Percentiles rank a stretch among this genome's conserved stretches.
Evolutionary conservation across 2,888 invertebrate genomes (phyloP).

Genomic region (Sisyra nigra): DNA sequence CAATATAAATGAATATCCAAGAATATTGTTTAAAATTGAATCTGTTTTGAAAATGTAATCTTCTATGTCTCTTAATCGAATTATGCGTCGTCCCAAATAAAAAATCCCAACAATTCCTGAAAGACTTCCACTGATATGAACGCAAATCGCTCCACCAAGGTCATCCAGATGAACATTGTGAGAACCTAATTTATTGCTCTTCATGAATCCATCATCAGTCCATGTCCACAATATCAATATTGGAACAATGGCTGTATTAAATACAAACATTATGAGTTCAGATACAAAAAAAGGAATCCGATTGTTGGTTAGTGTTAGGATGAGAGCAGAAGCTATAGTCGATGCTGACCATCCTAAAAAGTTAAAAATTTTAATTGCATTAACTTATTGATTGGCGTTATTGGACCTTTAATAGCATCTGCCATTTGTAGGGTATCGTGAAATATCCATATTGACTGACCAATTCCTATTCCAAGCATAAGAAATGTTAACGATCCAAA

Average conservation of each 20-base stretch:
- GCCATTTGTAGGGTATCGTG: too few relatives aligned
- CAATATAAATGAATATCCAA: conserved; percentile 21
- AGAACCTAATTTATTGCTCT: conserved; percentile 13
- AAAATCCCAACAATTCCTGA: conserved; percentile 21
- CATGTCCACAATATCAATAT: conserved; percentile 25
- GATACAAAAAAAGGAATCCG: conserved; percentile 21
- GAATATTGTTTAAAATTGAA: conserved; percentile 8
- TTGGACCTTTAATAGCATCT: not conserved
- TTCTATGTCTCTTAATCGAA: conserved; percentile 21
- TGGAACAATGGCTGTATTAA: conserved; percentile 21
- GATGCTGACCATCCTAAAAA: conserved; percentile 21
- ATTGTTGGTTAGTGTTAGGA: conserved; percentile 20
- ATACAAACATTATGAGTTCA: conserved; percentile 16
- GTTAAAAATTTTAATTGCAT: too few relatives aligned
- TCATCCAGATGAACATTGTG: conserved; percentile 19
- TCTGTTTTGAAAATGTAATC: conserved; percentile 20
- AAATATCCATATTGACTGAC: too few relatives aligned
- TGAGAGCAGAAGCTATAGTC: conserved; percentile 21
- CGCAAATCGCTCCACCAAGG: conserved; percentile 19
- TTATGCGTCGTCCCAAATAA: conserved; percentile 22
- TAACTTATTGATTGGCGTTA: too few relatives aligned
- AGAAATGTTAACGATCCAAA: too few relatives aligned
- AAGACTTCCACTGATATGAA: conserved; percentile 22
- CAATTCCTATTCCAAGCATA: too few relatives aligned
- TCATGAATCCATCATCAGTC: conserved; percentile 23